Base-by-base conservation (phyloP, 2,888 invertebrate species). In the Piscicola geometra region DNA sequence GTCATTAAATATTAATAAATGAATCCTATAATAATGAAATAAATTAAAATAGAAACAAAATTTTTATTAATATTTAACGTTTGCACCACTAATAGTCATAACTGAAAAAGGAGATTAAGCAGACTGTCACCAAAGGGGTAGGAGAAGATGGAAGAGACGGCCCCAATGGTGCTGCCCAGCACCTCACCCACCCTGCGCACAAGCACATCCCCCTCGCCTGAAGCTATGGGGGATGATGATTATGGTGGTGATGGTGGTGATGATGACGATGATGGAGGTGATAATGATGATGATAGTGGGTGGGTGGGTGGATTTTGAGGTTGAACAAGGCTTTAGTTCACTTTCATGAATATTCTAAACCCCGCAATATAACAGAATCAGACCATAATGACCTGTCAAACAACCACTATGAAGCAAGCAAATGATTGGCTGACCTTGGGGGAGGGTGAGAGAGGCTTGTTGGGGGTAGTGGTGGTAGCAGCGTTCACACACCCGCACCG, bases 401-500 rank as follows among this genome's bases (percentile, higher is more conserved):
- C 18, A 30, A 30, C 25, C 3, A 9, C 30, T 60, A 15, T 15
- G 52, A 15, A 50, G 15, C 21, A 21, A 50, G 21, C 15, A 50
- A 50, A 15, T 15, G 15, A 50, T 50, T 50, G 15, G 15, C 52
- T 50, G 52, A 50, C 15, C 52, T 50, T 50, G 21, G 21, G 21
- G 15, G 15, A 50, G 15, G 21, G 21, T 15, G 52, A 50, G 21
- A 15, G n/a, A n/a, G n/a, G n/a, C n/a, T n/a, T n/a, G n/a, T n/a
- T n/a, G n/a, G n/a, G n/a, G n/a, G n/a, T n/a, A n/a, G n/a, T 72
- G n/a, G n/a, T 30, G 0, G 76, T 86, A 89, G 82, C 92, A 92
- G 71, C 86, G 83, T 80, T 91, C 90, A 83, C 92, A 93, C 1
- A 92, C 91, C 76, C 92, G 86, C 0, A 91, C 91, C 0, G 90